phyloP scores from a whole-genome alignment of 2,797 vertebrate genomes.

The Arctocebus calabarensis region DNA sequence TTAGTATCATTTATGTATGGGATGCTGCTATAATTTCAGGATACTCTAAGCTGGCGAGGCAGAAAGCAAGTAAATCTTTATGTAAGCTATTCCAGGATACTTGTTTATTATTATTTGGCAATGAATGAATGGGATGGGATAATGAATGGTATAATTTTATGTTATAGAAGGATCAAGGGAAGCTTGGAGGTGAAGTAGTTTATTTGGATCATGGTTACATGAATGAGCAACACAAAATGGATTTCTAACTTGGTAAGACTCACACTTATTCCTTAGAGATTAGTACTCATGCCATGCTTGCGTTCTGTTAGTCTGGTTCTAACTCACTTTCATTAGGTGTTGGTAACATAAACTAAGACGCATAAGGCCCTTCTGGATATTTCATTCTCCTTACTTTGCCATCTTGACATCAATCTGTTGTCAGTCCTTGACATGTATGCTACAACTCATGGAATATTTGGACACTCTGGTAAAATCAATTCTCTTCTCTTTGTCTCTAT shows the following conservation, averaged over 20 bases:
- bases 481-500: background rate
- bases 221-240: constrained; percentile 15
- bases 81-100: background rate
- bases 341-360: constrained; percentile 22
- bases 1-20: background rate
- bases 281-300: background rate
- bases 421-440: background rate
- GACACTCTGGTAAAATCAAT: background rate
- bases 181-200: background rate
- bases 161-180: constrained; percentile 15
- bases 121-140: background rate
- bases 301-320: background rate
- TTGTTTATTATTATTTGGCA: constrained; percentile 35
- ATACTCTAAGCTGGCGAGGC: background rate
- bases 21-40: constrained; percentile 4
- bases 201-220: constrained; percentile 21
- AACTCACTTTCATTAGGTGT: background rate
- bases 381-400: constrained; percentile 21
- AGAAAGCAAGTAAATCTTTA: constrained; percentile 9
- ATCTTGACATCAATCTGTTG: constrained; percentile 40
- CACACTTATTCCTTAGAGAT: constrained; percentile 12
- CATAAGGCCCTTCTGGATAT: background rate
- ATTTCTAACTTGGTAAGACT: constrained; percentile 10
- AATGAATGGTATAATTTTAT: background rate
- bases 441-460: constrained; percentile 37